Percentiles rank a stretch among this genome's conserved stretches.
Evolutionary conservation across 2,888 invertebrate species (phyloP).

Genomic region (Tridacna crocea): DNA sequence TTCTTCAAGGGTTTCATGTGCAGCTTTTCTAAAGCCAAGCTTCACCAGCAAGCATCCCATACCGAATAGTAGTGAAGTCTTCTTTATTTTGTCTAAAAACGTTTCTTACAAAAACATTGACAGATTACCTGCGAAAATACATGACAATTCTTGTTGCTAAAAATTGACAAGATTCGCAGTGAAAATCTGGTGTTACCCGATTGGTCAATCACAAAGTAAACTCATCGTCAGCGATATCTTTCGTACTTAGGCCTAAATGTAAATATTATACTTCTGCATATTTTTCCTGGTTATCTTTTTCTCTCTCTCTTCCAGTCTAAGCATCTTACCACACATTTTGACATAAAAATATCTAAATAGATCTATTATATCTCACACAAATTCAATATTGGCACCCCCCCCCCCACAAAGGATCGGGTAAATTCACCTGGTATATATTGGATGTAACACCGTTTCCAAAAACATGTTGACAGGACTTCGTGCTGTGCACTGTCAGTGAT

Average conservation of each 20-base stretch:
- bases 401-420: too few species aligned
- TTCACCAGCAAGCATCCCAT: constrained; percentile 59
- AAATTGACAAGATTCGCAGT: constrained; percentile 41
- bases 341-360: too few species aligned
- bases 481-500: too few species aligned
- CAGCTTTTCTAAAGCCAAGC: constrained; percentile 35
- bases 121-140: constrained; percentile 26
- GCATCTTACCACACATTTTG: too few species aligned
- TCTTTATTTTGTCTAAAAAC: neutral
- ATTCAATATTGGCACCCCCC: too few species aligned
- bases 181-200: constrained; percentile 9
- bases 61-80: neutral
- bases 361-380: too few species aligned
- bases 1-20: constrained; percentile 50
- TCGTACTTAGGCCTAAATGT: neutral
- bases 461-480: too few species aligned
- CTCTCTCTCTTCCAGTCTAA: too few species aligned
- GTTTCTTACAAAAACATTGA: neutral
- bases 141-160: constrained; percentile 64
- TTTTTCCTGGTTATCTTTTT: too few species aligned
- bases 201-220: constrained; percentile 26
- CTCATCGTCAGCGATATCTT: neutral
- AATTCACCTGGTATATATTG: too few species aligned
- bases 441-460: too few species aligned
- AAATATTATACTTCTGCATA: too few species aligned